Evolutionary conservation across 2,797 vertebrate species (phyloP), one percentile per base, ranked within the genome.

Genomic region (Lithobates pipiens): DNA sequence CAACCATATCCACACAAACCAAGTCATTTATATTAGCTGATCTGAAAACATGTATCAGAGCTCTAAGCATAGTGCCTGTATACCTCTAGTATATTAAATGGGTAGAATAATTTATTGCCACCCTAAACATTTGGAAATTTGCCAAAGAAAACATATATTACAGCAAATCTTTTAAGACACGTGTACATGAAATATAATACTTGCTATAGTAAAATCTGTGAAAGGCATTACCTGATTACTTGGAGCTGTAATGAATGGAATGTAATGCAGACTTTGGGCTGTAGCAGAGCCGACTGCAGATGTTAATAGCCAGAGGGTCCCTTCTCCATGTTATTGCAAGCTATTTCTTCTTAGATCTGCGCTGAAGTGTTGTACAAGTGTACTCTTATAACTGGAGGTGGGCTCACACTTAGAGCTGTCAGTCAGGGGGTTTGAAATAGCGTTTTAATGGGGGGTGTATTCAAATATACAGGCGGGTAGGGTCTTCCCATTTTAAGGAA

Each of bases 301-400:
- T 78, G 74, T 82, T 77, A 32, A 69, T 77, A 78, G 77, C 82
- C 85, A 77, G 46, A 74, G 69, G 78, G 74, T 27, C 11, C n/a
- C 42, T 42, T 82, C 32, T 61, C 83, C 83, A 82, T 79, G 63
- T 57, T 77, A 77, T 36, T 61, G 76, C 75, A 76, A 72, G 69
- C 61, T 50, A 79, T 75, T 10, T 44, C 68, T 80, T 32, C 39
- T 74, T 32, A 80, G 63, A 29, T 83, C 81, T 87, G 86, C 76
- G 80, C 69, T 70, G 46, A 86, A 79, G 23, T 34, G 13, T 25
- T 70, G 27, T 74, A 34, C 36, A 83, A 63, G 63, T 83, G 27
- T 80, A 54, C 54, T 74, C 81, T 87, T 87, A 83, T 83, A 87
- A 75, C 10, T 80, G 77, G 76, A 81, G 86, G 86, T 69, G 82